Base-by-base conservation (phyloP, 2,888 invertebrate genomes). In the Galerucella calmariensis region DNA sequence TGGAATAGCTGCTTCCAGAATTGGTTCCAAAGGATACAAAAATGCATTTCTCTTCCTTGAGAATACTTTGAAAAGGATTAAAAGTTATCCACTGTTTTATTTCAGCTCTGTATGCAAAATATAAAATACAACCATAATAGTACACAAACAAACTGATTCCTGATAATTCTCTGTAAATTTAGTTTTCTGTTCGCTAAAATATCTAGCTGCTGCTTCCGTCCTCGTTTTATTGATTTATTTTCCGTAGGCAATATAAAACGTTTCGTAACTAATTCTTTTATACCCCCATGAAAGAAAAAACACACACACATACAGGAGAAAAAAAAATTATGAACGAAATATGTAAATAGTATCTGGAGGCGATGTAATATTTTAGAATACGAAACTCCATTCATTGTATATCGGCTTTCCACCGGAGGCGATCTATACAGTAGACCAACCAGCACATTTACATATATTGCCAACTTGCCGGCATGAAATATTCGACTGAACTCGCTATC, bases 301-400 rank as follows among this genome's bases (percentile, higher is more conserved):
- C 8, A 67, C 27, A 66, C 14, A 51, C 51, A 51, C 51, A 51
- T n/a, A 51, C 14, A 62, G 46, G 14, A 35, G 35, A 59, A 70
- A 62, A n/a, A 79, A 76, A 71, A 71, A 76, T 76, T 76, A 77
- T 76, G 78, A 71, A 76, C 76, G 72, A 79, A 78, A 79, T 79
- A 78, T 79, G 79, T 78, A 78, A 78, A 78, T 77, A 72, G 73
- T 75, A 74, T 76, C 80, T 74, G 69, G 67, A 76, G 79, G 79
- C 78, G 70, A 75, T 62, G 73, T 69, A 75, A 80, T 79, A 80
- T 80, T 80, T 80, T 76, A 78, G 74, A 76, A 76, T 72, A 77
- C 69, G 77, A 80, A 80, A 74, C 78, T 75, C 78, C 77, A 75
- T 80, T 77, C 80, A 76, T 79, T 78, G 76, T 78, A 73, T 78